These are phyloP conservation scores for Helleia helle DNA, from an alignment of 2,888 invertebrate species.

Conservation along the genomic window DNA sequence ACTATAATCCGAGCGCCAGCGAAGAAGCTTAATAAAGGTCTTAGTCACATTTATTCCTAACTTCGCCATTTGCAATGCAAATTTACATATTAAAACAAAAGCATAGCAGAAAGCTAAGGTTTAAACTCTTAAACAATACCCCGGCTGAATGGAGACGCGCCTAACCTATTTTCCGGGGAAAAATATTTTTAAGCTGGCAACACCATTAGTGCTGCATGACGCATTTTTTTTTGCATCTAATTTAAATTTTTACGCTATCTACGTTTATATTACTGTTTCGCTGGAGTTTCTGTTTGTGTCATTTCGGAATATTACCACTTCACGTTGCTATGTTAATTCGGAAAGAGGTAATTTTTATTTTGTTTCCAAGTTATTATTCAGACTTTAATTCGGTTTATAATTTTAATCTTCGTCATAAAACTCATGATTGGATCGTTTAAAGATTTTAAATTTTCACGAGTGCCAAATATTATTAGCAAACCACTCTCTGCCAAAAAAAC, in stretches of 20 bases:
- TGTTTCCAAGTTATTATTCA: not conserved
- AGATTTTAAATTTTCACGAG: too few species aligned
- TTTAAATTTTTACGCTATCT: conserved; percentile 50
- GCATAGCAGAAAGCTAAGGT: conserved; percentile 25
- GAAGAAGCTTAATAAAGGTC: conserved; percentile 20
- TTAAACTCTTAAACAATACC: conserved; percentile 38
- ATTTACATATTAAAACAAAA: conserved; percentile 33
- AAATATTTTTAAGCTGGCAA: conserved; percentile 37
- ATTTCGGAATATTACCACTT: conserved; percentile 18
- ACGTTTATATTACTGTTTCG: conserved; percentile 21
- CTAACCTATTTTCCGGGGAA: conserved; percentile 46
- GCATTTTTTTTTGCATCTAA: conserved; percentile 44
- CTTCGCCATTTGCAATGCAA: conserved; percentile 23
- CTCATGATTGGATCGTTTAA: not conserved
- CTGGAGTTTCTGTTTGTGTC: conserved; percentile 18
- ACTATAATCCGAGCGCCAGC: conserved; percentile 14
- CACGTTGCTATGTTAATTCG: conserved; percentile 15
- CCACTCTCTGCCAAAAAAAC: too few species aligned
- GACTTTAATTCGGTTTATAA: not conserved
- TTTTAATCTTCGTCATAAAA: not conserved
- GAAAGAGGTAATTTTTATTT: conserved; percentile 7
- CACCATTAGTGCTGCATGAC: conserved; percentile 47
- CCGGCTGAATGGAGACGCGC: conserved; percentile 38
- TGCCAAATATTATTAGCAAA: too few species aligned
- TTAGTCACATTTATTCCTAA: conserved; percentile 22